A percentile compares a stretch with the other conserved stretches of the same genome.
These are phyloP conservation scores for Deilephila elpenor DNA, from an alignment of 2,888 invertebrate genomes.

Conservation along the genomic window DNA sequence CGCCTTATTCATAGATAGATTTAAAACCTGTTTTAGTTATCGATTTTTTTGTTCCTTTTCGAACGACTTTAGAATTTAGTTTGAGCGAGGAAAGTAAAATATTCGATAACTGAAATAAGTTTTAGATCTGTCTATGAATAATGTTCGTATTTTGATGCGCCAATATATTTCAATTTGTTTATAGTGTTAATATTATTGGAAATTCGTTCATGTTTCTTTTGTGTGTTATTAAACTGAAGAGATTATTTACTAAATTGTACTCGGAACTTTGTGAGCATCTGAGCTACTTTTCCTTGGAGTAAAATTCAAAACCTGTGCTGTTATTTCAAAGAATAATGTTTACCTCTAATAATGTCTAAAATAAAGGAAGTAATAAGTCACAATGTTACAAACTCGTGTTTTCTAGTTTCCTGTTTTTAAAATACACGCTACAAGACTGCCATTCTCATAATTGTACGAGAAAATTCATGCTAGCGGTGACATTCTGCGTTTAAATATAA, in stretches of 20 bases:
- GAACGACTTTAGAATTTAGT: too few species aligned
- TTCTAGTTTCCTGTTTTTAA: not conserved
- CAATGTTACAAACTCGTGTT: not conserved
- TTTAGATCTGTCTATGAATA: too few species aligned
- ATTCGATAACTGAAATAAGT: too few species aligned
- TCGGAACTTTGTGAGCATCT: not conserved
- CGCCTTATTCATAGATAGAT: too few species aligned
- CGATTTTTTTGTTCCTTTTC: too few species aligned
- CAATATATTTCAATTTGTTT: not conserved
- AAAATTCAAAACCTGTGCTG: too few species aligned
- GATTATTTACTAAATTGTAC: not conserved
- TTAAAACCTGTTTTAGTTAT: too few species aligned
- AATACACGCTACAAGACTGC: not conserved
- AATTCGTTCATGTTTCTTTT: not conserved
- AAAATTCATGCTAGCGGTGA: not conserved
- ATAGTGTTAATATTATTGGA: not conserved
- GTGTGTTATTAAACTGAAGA: not conserved
- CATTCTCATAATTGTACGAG: not conserved
- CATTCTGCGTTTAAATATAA: conserved; percentile 3
- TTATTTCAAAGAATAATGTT: too few species aligned
- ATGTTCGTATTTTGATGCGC: not conserved
- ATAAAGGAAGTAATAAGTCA: too few species aligned
- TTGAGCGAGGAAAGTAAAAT: too few species aligned
- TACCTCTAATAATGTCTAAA: too few species aligned
- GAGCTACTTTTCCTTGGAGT: too few species aligned